Conservation (phyloP, 2,113 vertebrate species). For the Corynorhinus townsendii region DNA sequence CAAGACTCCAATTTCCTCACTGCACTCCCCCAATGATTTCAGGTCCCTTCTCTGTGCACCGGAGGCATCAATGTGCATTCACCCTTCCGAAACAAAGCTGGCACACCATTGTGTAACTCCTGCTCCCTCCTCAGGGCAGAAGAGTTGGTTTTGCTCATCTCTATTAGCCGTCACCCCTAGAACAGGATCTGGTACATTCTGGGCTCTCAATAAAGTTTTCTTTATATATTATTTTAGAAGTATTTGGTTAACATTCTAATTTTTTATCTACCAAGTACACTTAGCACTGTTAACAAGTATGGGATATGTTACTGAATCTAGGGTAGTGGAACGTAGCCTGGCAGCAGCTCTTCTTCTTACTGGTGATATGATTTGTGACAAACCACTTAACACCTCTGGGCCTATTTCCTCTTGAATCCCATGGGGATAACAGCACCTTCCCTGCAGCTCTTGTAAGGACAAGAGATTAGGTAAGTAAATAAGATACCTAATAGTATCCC, state of each 20-base stretch:
- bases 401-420: background rate
- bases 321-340: background rate
- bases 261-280: background rate
- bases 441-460: background rate
- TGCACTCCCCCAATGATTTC: too few relatives aligned
- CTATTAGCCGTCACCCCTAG: background rate
- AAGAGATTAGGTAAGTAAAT: background rate
- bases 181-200: background rate
- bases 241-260: background rate
- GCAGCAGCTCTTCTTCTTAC: background rate
- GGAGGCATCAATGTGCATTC: accelerated
- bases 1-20: background rate
- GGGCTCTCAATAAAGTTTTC: background rate
- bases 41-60: too few relatives aligned
- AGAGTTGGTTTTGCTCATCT: background rate
- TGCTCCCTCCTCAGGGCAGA: background rate
- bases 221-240: background rate
- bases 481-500: background rate
- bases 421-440: background rate
- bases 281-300: background rate
- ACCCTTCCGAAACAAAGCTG: background rate
- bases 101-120: background rate
- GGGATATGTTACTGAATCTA: background rate
- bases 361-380: background rate
- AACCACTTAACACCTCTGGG: background rate